Conservation (phyloP, 2,888 invertebrate species). For the Escarpia spicata region DNA sequence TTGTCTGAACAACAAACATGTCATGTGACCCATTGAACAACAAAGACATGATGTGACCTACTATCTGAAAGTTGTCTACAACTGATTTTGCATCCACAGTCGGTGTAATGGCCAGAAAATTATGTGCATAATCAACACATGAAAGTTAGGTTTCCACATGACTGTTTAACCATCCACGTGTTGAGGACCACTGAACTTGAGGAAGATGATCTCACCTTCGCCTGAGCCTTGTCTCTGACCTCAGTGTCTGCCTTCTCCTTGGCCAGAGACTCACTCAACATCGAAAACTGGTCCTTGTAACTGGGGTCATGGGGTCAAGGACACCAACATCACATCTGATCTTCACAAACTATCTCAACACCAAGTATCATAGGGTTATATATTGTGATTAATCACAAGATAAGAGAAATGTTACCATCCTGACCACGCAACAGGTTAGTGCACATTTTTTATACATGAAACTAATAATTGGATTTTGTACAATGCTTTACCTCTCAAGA, state of each 20-base stretch:
- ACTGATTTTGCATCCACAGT: too few relatives aligned
- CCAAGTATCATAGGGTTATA: not conserved
- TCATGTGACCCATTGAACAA: too few relatives aligned
- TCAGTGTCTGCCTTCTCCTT: constrained; percentile 54
- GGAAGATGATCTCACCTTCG: constrained; percentile 48
- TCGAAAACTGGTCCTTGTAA: constrained; percentile 63
- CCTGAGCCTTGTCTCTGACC: constrained; percentile 59
- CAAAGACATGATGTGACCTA: too few relatives aligned
- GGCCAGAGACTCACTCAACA: constrained; percentile 59
- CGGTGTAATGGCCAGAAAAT: too few relatives aligned
- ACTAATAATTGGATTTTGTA: not conserved
- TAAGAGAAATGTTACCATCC: not conserved
- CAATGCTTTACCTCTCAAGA: not conserved
- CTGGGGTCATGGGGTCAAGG: constrained; percentile 44
- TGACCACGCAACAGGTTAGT: not conserved
- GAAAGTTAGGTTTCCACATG: too few relatives aligned
- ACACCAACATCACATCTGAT: constrained; percentile 20
- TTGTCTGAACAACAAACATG: too few relatives aligned
- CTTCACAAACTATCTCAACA: not conserved
- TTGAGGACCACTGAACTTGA: not conserved
- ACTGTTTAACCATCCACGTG: too few relatives aligned
- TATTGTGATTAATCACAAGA: not conserved
- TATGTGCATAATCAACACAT: too few relatives aligned
- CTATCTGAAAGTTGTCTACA: too few relatives aligned
- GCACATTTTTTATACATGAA: not conserved